Percentiles rank a stretch among this genome's conserved stretches.
Evolutionary conservation across 2,797 vertebrate genomes (phyloP).

Genomic region (Urosaurus nigricauda): DNA sequence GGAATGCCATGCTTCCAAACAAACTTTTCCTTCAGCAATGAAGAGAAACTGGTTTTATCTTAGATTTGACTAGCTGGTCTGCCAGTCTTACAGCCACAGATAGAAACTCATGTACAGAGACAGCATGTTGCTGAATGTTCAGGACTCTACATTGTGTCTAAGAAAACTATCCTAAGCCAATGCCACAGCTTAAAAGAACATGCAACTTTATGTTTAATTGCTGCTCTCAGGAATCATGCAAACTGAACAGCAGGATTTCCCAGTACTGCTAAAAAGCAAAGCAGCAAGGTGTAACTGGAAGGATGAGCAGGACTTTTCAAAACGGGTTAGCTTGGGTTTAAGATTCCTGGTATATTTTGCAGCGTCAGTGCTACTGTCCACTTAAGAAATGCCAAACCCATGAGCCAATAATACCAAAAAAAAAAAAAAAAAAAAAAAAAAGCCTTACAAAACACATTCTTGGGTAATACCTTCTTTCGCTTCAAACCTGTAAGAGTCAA

Average conservation of each 20-base stretch:
- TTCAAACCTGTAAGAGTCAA: neutral
- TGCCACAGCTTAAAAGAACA: neutral
- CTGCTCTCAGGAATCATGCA: neutral
- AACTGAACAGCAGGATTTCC: neutral
- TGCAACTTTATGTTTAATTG: accelerated
- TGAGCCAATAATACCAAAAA: neutral
- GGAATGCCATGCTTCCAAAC: neutral
- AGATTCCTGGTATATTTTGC: slow-evolving; percentile 19
- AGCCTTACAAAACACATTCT: neutral
- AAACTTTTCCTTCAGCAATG: neutral
- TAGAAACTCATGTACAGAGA: neutral
- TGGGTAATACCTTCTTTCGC: neutral
- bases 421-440: no score
- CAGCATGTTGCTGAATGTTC: slow-evolving; percentile 33
- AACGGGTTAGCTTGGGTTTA: accelerated
- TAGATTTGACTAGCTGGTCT: slow-evolving; percentile 15
- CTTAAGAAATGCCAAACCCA: slow-evolving; percentile 14
- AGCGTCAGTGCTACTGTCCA: neutral
- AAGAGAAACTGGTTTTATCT: neutral
- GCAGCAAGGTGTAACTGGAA: neutral
- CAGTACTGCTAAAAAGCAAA: neutral
- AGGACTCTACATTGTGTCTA: slow-evolving; percentile 20
- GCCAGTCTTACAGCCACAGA: neutral
- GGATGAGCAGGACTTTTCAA: neutral
- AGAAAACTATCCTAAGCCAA: neutral